A percentile compares a stretch with the other conserved stretches of the same genome.
Evolutionary conservation across 2,888 invertebrate genomes (phyloP).

Genomic region (Drosophila paranaensis): DNA sequence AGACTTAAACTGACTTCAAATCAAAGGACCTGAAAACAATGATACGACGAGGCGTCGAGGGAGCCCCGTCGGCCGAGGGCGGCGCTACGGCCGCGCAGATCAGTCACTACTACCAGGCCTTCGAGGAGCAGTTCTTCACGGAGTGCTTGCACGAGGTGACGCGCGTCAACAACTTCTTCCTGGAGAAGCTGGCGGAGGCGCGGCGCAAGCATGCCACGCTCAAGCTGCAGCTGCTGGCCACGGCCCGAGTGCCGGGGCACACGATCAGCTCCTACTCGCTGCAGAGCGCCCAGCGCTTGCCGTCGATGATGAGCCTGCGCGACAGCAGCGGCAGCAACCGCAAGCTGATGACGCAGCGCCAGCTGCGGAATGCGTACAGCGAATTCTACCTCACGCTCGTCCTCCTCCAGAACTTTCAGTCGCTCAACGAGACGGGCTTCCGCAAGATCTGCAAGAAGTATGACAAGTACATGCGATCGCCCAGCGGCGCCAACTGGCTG

Average conservation of each 20-base stretch:
- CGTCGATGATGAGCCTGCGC: constrained; percentile 9
- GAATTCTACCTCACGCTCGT: constrained; percentile 98
- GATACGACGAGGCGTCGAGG: constrained; percentile 94
- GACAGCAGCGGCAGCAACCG: constrained; percentile 5
- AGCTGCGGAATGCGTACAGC: constrained; percentile 94
- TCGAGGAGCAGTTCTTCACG: constrained; percentile 96
- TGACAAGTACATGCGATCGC: constrained; percentile 94
- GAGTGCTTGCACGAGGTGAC: constrained; percentile 96
- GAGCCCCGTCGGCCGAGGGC: constrained; percentile 91
- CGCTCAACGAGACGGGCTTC: constrained; percentile 98
- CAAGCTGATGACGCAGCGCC: constrained; percentile 57
- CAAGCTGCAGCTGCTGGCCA: constrained; percentile 84
- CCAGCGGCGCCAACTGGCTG: constrained; percentile 95
- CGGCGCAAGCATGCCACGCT: constrained; percentile 95
- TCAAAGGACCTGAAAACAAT: constrained; percentile 92
- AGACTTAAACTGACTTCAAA: constrained; percentile 3
- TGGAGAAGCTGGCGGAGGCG: constrained; percentile 98
- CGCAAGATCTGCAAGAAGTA: constrained; percentile 99
- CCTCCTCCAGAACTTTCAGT: constrained; percentile 98
- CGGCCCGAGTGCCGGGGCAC: constrained; percentile 23
- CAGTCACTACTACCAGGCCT: constrained; percentile 90
- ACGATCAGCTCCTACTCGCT: constrained; percentile 33
- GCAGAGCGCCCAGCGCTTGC: constrained; percentile 2
- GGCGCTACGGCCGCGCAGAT: constrained; percentile 7
- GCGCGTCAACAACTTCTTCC: constrained; percentile 98